Base-by-base conservation (phyloP, 2,113 vertebrate species). In the Cynoglossus semilaevis region DNA sequence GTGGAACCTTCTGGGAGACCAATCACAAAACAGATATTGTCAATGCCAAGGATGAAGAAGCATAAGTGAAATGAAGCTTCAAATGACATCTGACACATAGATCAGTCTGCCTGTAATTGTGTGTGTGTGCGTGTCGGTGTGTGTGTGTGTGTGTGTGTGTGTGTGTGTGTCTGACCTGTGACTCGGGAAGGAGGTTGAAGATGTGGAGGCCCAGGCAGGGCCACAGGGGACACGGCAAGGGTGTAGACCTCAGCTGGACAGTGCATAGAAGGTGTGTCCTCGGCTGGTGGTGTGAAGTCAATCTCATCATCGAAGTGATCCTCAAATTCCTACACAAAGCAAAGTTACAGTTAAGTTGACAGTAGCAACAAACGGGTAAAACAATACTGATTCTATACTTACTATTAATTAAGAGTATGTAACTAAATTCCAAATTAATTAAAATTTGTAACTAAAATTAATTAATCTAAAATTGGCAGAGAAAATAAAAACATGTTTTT, bases 301-400 rank as follows among this genome's bases (percentile, higher is more conserved):
- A 97, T 92, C 77, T 99, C 97, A 86, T 98, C 95, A 17, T 98
- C 96, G 86, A 98, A 97, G 81, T 98, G 94, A 90, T 99, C 97
- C 86, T 99, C 96, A 85, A 99, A 99, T 76, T 99, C 96, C 96
- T 99, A 36, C 1, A 11, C n/a, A 7, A 19, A 58, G 22, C 17
- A 73, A 19, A 58, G 37, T 29, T 29, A 29, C 3, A 29, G 22
- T 29, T 29, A 29, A 29, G 22, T 29, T 6, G 22, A 29, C 22
- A 4, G 22, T 29, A 29, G 6, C 22, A 29, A 29, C 22, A 29
- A 29, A 2, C 22, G 6, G 22, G 22, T 6, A 29, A 29, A 29
- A 29, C 6, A 29, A 29, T 6, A 29, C 22, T 29, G 22, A 4
- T 29, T 29, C 22, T 29, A 29, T 29, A 29, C 22, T 29, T 29